Percentiles rank a stretch among this genome's conserved stretches.
These are phyloP conservation scores for Lasioglossum leucozonium DNA, from an alignment of 2,888 invertebrate species.

Conservation along the genomic window DNA sequence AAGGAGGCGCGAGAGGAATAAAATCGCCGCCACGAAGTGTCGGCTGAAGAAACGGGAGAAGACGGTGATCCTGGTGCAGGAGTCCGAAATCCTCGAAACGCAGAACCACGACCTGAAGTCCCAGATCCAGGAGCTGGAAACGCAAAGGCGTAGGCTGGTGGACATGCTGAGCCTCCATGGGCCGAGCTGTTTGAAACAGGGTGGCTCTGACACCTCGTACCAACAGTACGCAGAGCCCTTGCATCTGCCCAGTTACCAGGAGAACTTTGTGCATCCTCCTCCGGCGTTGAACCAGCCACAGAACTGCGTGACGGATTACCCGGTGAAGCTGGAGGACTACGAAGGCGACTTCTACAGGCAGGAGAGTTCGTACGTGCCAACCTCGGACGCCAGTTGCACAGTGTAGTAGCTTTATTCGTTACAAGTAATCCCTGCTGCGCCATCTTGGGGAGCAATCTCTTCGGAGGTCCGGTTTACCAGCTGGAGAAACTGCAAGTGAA, in stretches of 20 bases:
- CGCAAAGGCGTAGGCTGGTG: constrained; percentile 90
- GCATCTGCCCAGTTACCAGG: constrained; percentile 81
- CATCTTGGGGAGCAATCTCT: constrained; percentile 32
- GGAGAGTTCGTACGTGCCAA: constrained; percentile 79
- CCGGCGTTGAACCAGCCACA: constrained; percentile 79
- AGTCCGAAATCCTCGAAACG: constrained; percentile 93
- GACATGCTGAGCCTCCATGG: constrained; percentile 92
- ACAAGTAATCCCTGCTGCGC: constrained; percentile 41
- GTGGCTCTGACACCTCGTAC: constrained; percentile 83
- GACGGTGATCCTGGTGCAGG: constrained; percentile 93
- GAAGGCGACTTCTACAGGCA: constrained; percentile 81
- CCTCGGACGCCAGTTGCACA: constrained; percentile 81
- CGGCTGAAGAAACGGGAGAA: constrained; percentile 96
- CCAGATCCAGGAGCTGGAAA: constrained; percentile 93
- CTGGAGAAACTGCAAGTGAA: background rate
- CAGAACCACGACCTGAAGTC: constrained; percentile 94
- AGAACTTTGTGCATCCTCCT: constrained; percentile 79
- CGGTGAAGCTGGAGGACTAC: constrained; percentile 82
- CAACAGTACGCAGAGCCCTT: constrained; percentile 80
- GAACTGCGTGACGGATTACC: constrained; percentile 81
- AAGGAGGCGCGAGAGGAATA: constrained; percentile 95
- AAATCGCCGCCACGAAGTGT: constrained; percentile 97
- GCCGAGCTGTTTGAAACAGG: constrained; percentile 88
- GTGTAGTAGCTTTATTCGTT: constrained; percentile 74
- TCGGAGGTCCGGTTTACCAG: constrained; percentile 37